Base-by-base conservation (phyloP, 2,797 vertebrate species). In the Oreortyx pictus region DNA sequence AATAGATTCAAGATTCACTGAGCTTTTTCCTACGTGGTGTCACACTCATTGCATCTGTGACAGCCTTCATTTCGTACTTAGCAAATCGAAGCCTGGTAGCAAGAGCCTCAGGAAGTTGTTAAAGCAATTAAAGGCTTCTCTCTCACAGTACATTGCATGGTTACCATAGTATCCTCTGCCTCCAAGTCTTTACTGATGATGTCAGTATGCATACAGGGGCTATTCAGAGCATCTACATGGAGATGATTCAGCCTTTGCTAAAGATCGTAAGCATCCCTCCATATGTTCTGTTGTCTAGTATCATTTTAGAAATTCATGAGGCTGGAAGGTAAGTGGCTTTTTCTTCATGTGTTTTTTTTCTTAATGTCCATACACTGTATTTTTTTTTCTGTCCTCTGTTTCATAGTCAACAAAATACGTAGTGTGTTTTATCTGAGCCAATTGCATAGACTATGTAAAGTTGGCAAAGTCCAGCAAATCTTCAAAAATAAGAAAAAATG, bases 121-220 rank as follows among this genome's bases (percentile, higher is more conserved):
- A 97, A 97, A 97, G 97, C 97, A 98, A 98, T 98, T 98, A 98
- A 97, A 98, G 96, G 95, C 96, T 97, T 95, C 97, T 98, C 95
- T 97, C 96, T 96, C 97, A 94, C 95, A 95, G 97, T 95, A 93
- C 96, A 95, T 93, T 95, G 95, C 94, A 29, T 95, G 96, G 98
- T 98, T 98, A 97, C 98, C 98, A 98, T 98, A 98, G 98, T 96
- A 98, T 97, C 98, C 96, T 96, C 95, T 97, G 96, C 95, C 93
- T 97, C 94, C 68, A 96, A 96, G 95, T 96, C 97, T 97, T 94
- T 90, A 89, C 91, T 97, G 97, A 96, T 98, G 97, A 98, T 98
- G 98, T 98, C 98, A 98, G 96, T 95, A 94, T 96, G 97, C 97
- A 96, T 97, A 96, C 96, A 97, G 91, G 94, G 96, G 94, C 97